Percentiles rank a stretch among this genome's conserved stretches.
Conservation (phyloP, 2,888 invertebrate genomes). For the Dryocosmus kuriphilus region DNA sequence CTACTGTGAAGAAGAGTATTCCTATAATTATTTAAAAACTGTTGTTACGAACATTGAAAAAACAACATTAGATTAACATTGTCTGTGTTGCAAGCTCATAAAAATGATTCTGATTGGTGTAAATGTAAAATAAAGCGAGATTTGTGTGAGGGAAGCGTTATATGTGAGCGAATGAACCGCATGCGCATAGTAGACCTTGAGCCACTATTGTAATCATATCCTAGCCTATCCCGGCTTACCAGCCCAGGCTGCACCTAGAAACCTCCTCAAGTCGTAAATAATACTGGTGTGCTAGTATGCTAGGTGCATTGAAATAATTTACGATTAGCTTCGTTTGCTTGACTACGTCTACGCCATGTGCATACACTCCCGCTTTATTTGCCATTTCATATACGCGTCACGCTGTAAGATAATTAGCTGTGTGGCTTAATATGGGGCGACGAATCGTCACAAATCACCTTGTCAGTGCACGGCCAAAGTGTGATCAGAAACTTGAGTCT, state of each 20-base stretch:
- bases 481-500: not conserved
- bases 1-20: not conserved
- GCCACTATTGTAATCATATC: slow-evolving; percentile 71
- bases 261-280: slow-evolving; percentile 22
- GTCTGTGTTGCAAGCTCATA: not conserved
- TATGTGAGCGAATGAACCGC: slow-evolving; percentile 41
- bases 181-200: slow-evolving; percentile 67
- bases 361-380: slow-evolving; percentile 9
- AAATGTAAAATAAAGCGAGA: not conserved
- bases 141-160: not conserved
- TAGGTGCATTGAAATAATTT: slow-evolving; percentile 68
- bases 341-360: slow-evolving; percentile 14
- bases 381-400: not conserved
- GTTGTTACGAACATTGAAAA: not conserved
- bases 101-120: not conserved
- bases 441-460: too few relatives aligned
- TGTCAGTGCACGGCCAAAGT: slow-evolving; percentile 1
- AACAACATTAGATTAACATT: not conserved
- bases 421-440: slow-evolving; percentile 7
- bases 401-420: slow-evolving; percentile 12
- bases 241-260: slow-evolving; percentile 57
- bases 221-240: slow-evolving; percentile 57
- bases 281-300: slow-evolving; percentile 55
- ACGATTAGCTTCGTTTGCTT: slow-evolving; percentile 59
- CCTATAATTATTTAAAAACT: not conserved